These are phyloP conservation scores for Panthera uncia DNA, from an alignment of 2,113 vertebrate species.

Conservation along the genomic window DNA sequence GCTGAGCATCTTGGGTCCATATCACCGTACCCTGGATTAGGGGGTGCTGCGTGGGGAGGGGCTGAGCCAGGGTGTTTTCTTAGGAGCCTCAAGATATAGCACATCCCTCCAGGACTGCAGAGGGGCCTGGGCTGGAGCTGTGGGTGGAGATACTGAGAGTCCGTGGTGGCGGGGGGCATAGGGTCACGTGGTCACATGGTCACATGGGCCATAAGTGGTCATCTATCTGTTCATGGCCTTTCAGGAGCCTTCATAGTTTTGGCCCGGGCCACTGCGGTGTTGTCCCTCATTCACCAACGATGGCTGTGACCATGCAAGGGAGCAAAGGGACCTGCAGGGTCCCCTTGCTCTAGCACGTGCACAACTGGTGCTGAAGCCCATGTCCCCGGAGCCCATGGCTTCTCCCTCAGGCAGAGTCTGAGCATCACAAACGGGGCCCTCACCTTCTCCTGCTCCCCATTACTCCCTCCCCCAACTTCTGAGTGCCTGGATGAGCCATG, in stretches of 20 bases:
- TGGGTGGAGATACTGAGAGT: neutral
- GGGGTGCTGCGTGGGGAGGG: fast-evolving
- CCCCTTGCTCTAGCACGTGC: fast-evolving
- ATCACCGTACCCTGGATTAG: fast-evolving
- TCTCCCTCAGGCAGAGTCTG: neutral
- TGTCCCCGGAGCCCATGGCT: fast-evolving
- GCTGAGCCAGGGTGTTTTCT: neutral
- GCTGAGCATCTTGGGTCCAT: fast-evolving
- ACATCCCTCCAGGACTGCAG: fast-evolving
- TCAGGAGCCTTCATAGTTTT: neutral
- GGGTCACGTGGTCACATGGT: too few species aligned
- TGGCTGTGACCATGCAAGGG: fast-evolving
- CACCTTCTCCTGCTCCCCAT: fast-evolving
- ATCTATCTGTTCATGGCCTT: neutral
- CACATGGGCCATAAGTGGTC: fast-evolving
- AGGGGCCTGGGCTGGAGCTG: neutral
- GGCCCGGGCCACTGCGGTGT: neutral
- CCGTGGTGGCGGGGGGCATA: neutral
- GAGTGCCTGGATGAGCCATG: neutral
- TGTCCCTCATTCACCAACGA: fast-evolving
- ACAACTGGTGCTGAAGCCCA: fast-evolving
- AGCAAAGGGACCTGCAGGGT: too few species aligned
- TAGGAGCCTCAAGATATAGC: fast-evolving
- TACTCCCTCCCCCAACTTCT: too few species aligned
- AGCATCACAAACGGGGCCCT: neutral